Percentiles rank a stretch among this genome's conserved stretches.
Evolutionary conservation across 2,888 invertebrate genomes (phyloP).

Genomic region (Acanthopleura granulata): DNA sequence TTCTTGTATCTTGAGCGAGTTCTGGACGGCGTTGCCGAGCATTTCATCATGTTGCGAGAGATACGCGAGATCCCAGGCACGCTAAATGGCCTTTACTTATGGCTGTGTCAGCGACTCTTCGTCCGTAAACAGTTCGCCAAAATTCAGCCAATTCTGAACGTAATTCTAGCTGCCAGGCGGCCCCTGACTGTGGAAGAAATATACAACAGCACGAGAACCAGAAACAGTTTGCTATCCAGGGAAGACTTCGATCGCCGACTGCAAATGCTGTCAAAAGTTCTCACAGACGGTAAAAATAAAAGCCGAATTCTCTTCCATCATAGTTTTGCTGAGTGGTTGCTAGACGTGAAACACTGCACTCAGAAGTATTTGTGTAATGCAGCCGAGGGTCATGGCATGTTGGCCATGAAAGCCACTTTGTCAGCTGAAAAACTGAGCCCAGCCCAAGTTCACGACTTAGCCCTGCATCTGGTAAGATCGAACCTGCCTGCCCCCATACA

Average conservation of each 20-base stretch:
- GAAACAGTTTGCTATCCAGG: conserved; percentile 78
- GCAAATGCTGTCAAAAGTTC: conserved; percentile 70
- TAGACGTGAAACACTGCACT: conserved; percentile 98
- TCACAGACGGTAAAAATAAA: conserved; percentile 79
- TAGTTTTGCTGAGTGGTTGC: conserved; percentile 93
- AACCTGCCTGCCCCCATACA: conserved; percentile 62
- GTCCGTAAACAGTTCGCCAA: conserved; percentile 87
- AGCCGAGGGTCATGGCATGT: conserved; percentile 82
- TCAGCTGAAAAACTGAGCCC: conserved; percentile 71
- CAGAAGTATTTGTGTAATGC: conserved; percentile 85
- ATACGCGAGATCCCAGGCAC: conserved; percentile 96
- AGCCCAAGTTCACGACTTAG: conserved; percentile 71
- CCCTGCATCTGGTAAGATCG: conserved; percentile 71
- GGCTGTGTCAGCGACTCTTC: conserved; percentile 94
- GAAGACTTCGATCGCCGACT: conserved; percentile 60
- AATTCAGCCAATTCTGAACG: conserved; percentile 80
- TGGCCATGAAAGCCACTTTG: conserved; percentile 77
- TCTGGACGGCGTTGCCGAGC: conserved; percentile 91
- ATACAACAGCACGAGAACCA: conserved; percentile 84
- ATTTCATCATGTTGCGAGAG: conserved; percentile 88
- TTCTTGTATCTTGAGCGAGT: conserved; percentile 69
- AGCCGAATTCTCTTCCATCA: conserved; percentile 86
- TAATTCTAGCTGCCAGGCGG: conserved; percentile 87
- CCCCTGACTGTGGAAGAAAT: conserved; percentile 83
- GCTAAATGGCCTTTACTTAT: conserved; percentile 92